phyloP scores from a whole-genome alignment of 2,113 vertebrate genomes.

The Galeopterus variegatus region DNA sequence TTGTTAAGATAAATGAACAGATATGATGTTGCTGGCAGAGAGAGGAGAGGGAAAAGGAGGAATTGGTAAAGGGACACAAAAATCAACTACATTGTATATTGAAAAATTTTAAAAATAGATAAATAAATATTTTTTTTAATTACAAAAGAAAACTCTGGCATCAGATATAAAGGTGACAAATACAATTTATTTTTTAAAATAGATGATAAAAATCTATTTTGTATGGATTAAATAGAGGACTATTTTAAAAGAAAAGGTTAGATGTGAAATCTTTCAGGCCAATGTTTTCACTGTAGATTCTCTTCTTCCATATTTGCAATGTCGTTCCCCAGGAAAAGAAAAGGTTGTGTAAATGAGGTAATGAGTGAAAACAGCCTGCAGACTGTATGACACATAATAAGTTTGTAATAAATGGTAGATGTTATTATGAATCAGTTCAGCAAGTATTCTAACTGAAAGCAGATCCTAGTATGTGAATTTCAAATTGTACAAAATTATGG shows the following conservation, averaged over 20 bases:
- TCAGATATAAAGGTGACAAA: constrained; percentile 4
- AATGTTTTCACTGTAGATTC: not conserved
- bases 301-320: not conserved
- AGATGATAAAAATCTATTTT: not conserved
- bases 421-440: not conserved
- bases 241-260: constrained; percentile 10
- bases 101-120: too few relatives aligned
- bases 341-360: not conserved
- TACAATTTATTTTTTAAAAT: constrained; percentile 12
- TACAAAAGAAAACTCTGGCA: not conserved
- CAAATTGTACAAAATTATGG: not conserved
- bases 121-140: too few relatives aligned
- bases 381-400: not conserved
- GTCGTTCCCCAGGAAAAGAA: not conserved
- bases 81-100: too few relatives aligned
- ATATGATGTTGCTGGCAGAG: too few relatives aligned
- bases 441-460: constrained; percentile 10
- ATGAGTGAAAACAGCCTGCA: not conserved
- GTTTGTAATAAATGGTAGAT: not conserved
- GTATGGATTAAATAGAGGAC: not conserved
- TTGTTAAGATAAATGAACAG: too few relatives aligned
- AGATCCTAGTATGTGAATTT: not conserved
- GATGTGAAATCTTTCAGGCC: not conserved
- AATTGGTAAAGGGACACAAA: too few relatives aligned
- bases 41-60: too few relatives aligned